A percentile compares a stretch with the other conserved stretches of the same genome.
phyloP scores from a whole-genome alignment of 2,888 invertebrate species.

The Protodeltote pygarga region DNA sequence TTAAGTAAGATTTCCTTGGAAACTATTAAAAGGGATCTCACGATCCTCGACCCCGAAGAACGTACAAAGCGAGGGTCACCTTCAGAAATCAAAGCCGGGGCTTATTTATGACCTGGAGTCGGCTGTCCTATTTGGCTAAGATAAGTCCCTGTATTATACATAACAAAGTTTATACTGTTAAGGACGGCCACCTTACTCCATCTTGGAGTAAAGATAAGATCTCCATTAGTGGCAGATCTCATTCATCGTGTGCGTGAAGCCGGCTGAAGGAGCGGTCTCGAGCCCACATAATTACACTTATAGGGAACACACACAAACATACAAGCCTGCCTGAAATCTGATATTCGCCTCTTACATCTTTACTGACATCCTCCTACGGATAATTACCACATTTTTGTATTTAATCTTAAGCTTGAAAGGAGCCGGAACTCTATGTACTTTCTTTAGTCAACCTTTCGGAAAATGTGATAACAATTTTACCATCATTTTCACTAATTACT shows the following conservation, averaged over 20 bases:
- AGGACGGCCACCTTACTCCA: constrained; percentile 77
- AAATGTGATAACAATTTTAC: constrained; percentile 30
- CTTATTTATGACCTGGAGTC: constrained; percentile 82
- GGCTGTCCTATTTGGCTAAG: constrained; percentile 71
- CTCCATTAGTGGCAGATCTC: constrained; percentile 81
- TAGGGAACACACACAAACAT: constrained; percentile 63
- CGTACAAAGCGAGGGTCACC: constrained; percentile 74
- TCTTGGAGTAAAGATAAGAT: constrained; percentile 78
- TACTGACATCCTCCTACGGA: constrained; percentile 43
- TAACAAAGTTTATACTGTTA: constrained; percentile 78
- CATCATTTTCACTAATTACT: constrained; percentile 35
- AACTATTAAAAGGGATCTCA: constrained; percentile 80
- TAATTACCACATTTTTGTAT: constrained; percentile 50
- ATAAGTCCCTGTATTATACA: constrained; percentile 79
- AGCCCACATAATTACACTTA: constrained; percentile 73
- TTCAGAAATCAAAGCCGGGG: constrained; percentile 82
- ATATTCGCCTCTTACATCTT: constrained; percentile 60
- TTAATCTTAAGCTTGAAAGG: constrained; percentile 40
- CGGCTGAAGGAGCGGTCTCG: constrained; percentile 60
- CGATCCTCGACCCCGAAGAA: constrained; percentile 70
- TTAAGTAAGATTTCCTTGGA: constrained; percentile 76
- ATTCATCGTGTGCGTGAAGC: constrained; percentile 78
- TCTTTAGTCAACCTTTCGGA: constrained; percentile 29
- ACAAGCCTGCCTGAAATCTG: constrained; percentile 57
- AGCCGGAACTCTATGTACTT: constrained; percentile 24